phyloP scores from a whole-genome alignment of 2,888 invertebrate genomes.

The Sarcophaga carnaria region DNA sequence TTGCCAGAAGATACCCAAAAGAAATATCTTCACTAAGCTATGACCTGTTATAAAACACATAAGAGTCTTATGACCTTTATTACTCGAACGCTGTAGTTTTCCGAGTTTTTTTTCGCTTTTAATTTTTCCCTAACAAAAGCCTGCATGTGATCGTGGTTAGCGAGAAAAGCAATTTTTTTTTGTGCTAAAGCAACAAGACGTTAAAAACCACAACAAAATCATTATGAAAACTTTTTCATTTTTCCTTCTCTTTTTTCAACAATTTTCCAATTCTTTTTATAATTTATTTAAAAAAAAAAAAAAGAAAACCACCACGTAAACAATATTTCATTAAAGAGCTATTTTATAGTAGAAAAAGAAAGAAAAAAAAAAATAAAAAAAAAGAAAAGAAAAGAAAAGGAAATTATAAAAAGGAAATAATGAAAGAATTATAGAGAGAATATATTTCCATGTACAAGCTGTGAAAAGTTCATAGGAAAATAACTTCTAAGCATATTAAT shows the following conservation, averaged over 20 bases:
- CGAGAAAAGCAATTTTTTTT: constrained; percentile 4
- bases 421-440: constrained; percentile 15
- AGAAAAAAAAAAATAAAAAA: background rate
- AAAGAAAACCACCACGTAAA: constrained; percentile 13
- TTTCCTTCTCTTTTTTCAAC: background rate
- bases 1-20: too few species aligned
- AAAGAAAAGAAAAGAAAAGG: background rate
- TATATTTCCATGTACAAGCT: constrained; percentile 17
- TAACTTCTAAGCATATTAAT: background rate
- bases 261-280: background rate
- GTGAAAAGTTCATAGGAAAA: constrained; percentile 3
- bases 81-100: background rate
- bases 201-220: constrained; percentile 11
- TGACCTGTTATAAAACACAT: background rate
- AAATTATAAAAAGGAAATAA: constrained; percentile 29
- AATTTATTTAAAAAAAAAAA: background rate
- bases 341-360: background rate
- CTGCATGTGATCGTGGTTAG: background rate
- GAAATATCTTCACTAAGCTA: too few species aligned
- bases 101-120: background rate
- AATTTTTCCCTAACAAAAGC: background rate
- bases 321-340: constrained; percentile 38
- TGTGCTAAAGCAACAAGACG: constrained; percentile 3
- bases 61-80: constrained; percentile 19
- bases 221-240: constrained; percentile 14